Evolutionary conservation across 2,797 vertebrate genomes (phyloP).

Genomic region (Coccyzus lansbergi): DNA sequence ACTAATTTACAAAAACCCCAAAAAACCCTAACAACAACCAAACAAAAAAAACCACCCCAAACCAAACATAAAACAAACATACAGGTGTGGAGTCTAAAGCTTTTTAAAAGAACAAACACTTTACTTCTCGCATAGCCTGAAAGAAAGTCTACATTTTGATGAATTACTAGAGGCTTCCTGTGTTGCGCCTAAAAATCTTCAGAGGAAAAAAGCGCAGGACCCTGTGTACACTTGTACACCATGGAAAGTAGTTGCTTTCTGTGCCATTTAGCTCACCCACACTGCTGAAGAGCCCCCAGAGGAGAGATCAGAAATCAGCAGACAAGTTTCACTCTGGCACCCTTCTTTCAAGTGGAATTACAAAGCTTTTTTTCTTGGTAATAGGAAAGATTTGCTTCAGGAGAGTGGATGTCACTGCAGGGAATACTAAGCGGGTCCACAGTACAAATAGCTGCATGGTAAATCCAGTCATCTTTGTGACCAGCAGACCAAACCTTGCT

Average conservation of each 20-base stretch:
- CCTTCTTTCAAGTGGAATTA: background rate
- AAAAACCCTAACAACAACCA: too few relatives aligned
- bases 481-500: background rate
- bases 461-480: background rate
- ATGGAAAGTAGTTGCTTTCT: background rate
- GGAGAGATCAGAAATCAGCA: background rate
- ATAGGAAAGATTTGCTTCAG: background rate
- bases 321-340: background rate
- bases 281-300: background rate
- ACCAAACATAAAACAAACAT: background rate
- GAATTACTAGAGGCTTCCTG: background rate
- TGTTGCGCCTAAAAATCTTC: background rate
- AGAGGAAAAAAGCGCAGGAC: background rate
- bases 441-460: background rate
- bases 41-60: too few relatives aligned
- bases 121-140: background rate
- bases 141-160: background rate
- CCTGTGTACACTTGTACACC: rapidly evolving
- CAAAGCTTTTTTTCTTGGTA: background rate
- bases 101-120: background rate
- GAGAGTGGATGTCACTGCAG: background rate
- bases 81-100: background rate
- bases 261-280: background rate
- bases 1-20: background rate
- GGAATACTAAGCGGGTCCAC: background rate